Evolutionary conservation across 2,888 invertebrate genomes (phyloP), one percentile per base, ranked within the genome.

Genomic region (Drosophila buzzatii): DNA sequence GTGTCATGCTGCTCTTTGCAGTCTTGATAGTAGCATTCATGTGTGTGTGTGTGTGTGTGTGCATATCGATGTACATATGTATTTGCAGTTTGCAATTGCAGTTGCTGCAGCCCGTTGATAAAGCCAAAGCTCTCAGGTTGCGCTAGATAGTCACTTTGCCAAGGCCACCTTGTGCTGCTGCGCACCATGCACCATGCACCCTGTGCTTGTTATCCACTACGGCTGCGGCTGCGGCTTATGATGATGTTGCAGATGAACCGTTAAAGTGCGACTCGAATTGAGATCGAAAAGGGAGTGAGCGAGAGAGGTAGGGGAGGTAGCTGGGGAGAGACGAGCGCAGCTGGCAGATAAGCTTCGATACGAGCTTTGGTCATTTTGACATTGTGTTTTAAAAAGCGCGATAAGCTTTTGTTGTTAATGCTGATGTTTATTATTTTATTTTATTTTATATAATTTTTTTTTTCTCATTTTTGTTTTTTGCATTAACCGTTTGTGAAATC

Each of bases 351-450:
- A 82, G 88, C 82, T 87, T 69, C 73, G 79, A 77, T 77, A 79
- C 61, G 80, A 68, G 82, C 83, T 88, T 83, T 83, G 83, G 81
- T 55, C 78, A 85, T 85, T 88, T 88, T 88, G 89, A 85, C 89
- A 88, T 85, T 88, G 86, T 83, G 81, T 88, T 88, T 88, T 88
- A 81, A 76, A 70, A 81, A 82, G 53, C 70, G 74, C 72, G 89
- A 84, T 84, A 85, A 85, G 89, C 79, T 62, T 73, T 56, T 68
- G 63, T 80, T 71, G 66, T 74, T 57, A 44, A 57, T 57, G 57
- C 57, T 57, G 57, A 66, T 76, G 57, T 69, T 44, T 65, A 52
- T 51, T 77, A 57, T 71, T 49, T 49, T 51, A 33, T 66, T 47
- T 27, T 59, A 27, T 52, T 12, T 70, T 60, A 35, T 59, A 52